Evolutionary conservation across 1,140 invertebrate species (phyloP), one percentile per base, ranked within the genome.

Genomic region (Metopolophium dirhodum): DNA sequence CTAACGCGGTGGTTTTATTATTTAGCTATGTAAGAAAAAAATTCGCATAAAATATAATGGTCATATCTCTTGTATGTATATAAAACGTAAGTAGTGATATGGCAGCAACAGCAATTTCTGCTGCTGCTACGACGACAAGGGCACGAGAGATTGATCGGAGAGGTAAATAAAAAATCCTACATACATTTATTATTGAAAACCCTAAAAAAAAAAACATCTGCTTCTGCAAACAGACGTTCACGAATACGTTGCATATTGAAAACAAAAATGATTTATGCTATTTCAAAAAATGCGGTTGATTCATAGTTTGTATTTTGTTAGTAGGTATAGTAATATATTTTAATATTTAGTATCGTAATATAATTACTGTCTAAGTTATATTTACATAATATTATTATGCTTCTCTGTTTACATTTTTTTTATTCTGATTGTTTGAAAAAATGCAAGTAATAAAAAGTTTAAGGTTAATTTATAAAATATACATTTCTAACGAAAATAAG

Each of bases 1-100:
- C n/a, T n/a, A 68, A n/a, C 11, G 0, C 4, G 61, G n/a, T 77
- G 30, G 30, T 77, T 18, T 22, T 18, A 77, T 77, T 77, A 18
- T 77, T 77, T 18, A 77, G 18, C 11, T 77, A 18, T n/a, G 14
- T 77, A 77, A 77, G 61, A 77, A 77, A 68, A 68, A 77, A 77
- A n/a, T n/a, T 77, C 61, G 30, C 61, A 77, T 77, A n/a, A 77
- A 54, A 51, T 51, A 61, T n/a, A 49, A 30, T 47, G 82, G 94
- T 90, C 57, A 90, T 68, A 90, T 90, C 89, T 90, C 89, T 90
- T 90, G 89, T 90, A 90, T 90, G 37, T 90, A 90, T 61, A 45
- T 51, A 90, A 68, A 26, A 61, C 51, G 54, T 90, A 90, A 45
- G 51, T 90, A 90, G 88, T 90, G 37, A 61, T 41, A 35, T 61